A percentile compares a stretch with the other conserved stretches of the same genome.
phyloP scores from a whole-genome alignment of 2,113 vertebrate genomes.

The Hyaena hyaena region DNA sequence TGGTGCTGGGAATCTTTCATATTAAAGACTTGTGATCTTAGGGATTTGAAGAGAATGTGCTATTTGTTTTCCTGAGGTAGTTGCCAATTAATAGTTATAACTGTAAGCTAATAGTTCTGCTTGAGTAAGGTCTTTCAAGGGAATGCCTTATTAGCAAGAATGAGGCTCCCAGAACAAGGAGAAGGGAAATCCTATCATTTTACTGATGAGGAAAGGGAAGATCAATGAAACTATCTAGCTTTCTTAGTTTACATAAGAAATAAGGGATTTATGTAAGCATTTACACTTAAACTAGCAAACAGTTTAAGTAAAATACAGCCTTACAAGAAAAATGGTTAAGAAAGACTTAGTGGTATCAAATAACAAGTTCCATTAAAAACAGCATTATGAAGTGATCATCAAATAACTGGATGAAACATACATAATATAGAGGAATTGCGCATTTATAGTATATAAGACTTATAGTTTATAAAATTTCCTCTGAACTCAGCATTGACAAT shows the following conservation, averaged over 20 bases:
- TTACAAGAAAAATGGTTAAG: not conserved
- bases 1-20: not conserved
- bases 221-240: not conserved
- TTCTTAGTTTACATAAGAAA: not conserved
- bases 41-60: not conserved
- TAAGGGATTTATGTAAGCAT: not conserved
- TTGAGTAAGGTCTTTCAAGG: not conserved
- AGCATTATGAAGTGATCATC: not conserved
- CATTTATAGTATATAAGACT: not conserved
- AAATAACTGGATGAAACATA: not conserved
- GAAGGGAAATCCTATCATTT: not conserved
- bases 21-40: not conserved
- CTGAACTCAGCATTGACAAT: not conserved
- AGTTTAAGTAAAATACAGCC: not conserved
- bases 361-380: not conserved
- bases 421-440: not conserved
- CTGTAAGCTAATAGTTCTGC: not conserved
- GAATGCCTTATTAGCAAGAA: not conserved
- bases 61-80: not conserved
- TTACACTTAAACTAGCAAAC: not conserved
- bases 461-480: not conserved
- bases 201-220: not conserved
- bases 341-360: not conserved
- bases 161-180: not conserved
- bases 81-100: not conserved